phyloP scores from a whole-genome alignment of 2,888 invertebrate genomes.

The Rhyacophila evoluta region DNA sequence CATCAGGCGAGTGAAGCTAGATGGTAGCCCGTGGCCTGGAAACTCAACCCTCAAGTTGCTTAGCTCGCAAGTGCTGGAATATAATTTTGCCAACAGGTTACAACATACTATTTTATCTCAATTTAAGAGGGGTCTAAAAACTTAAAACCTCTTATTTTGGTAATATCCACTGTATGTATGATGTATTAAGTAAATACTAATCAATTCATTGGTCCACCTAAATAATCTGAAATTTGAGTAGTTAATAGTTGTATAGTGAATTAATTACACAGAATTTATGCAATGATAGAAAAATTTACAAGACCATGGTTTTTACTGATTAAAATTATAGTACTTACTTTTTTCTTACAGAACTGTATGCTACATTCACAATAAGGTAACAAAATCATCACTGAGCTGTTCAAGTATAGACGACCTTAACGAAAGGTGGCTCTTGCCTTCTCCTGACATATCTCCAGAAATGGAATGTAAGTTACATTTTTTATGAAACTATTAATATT shows the following conservation, averaged over 20 bases:
- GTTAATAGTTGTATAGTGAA: no score
- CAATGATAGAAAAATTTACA: background rate
- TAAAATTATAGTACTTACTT: no score
- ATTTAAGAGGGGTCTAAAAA: no score
- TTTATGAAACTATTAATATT: no score
- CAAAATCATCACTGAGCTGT: conserved; percentile 72
- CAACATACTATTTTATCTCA: no score
- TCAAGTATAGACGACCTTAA: conserved; percentile 75
- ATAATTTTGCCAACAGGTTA: conserved; percentile 63
- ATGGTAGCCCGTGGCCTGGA: conserved; percentile 65
- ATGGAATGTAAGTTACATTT: conserved; percentile 70
- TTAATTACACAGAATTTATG: background rate
- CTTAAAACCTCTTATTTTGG: no score
- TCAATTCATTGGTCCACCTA: no score
- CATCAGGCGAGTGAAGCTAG: conserved; percentile 73
- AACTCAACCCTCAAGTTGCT: conserved; percentile 63
- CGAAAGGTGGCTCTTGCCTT: conserved; percentile 70
- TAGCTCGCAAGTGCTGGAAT: conserved; percentile 64
- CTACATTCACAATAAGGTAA: conserved; percentile 78
- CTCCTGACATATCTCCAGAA: conserved; percentile 74
- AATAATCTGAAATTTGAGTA: no score
- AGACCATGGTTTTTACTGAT: background rate
- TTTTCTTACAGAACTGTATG: conserved; percentile 69
- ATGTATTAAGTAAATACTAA: no score
- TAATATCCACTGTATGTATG: no score